A percentile compares a stretch with the other conserved stretches of the same genome.
Conservation (phyloP, 2,888 invertebrate species). For the Athetis lepigone region DNA sequence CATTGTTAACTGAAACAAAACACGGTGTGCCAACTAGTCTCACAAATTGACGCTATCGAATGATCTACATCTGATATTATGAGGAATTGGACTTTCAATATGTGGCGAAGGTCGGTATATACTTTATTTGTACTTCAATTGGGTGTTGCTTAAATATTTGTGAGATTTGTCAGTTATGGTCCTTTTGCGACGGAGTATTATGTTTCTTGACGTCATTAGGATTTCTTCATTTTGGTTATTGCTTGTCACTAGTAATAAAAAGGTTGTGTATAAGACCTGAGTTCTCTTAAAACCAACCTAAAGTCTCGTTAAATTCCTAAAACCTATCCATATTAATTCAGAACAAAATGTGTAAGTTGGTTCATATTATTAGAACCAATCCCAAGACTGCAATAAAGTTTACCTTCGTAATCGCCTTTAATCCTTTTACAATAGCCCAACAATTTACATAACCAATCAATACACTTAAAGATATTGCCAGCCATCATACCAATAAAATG, state of each 20-base stretch:
- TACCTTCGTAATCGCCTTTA: neutral
- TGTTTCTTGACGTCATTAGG: neutral
- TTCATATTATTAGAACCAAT: too few species aligned
- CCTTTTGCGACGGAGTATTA: neutral
- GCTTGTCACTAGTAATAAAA: too few species aligned
- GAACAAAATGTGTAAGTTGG: too few species aligned
- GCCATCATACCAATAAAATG: neutral
- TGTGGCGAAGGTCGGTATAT: constrained; percentile 50
- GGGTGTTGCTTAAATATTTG: constrained; percentile 13
- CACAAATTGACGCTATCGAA: constrained; percentile 63
- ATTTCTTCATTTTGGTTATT: too few species aligned
- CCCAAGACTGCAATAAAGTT: constrained; percentile 21
- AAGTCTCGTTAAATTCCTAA: too few species aligned
- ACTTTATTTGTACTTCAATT: constrained; percentile 28
- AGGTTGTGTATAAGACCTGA: too few species aligned
- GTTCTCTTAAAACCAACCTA: too few species aligned
- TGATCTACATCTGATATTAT: constrained; percentile 61
- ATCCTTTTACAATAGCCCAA: neutral
- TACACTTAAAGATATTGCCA: neutral
- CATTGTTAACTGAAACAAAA: constrained; percentile 54
- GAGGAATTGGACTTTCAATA: constrained; percentile 57
- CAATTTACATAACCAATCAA: constrained; percentile 1
- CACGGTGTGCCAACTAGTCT: constrained; percentile 42
- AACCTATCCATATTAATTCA: too few species aligned
- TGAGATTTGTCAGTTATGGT: neutral